Conservation (phyloP, 2,113 vertebrate genomes). For the Gobius niger region DNA sequence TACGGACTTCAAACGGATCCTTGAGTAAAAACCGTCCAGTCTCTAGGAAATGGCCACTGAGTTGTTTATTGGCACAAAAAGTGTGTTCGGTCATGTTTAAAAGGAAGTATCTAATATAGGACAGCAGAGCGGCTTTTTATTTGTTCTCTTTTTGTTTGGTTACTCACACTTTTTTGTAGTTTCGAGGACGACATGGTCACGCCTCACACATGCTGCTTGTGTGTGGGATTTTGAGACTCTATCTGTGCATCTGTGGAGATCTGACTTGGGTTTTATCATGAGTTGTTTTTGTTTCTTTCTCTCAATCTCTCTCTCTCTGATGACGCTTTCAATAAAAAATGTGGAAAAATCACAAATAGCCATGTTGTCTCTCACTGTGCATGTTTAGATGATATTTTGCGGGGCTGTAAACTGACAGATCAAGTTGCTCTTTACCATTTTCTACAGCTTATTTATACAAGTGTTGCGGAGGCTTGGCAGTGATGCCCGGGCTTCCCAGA, state of each 20-base stretch:
- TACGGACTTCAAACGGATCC: constrained; percentile 48
- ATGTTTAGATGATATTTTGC: too few relatives aligned
- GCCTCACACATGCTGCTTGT: constrained; percentile 65
- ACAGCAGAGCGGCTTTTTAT: constrained; percentile 73
- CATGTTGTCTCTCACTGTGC: too few relatives aligned
- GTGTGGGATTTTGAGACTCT: constrained; percentile 71
- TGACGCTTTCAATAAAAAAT: constrained; percentile 98
- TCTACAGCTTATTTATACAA: too few relatives aligned
- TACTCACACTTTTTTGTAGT: constrained; percentile 37
- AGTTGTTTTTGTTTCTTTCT: constrained; percentile 70
- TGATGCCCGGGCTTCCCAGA: neutral
- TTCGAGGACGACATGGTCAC: constrained; percentile 66
- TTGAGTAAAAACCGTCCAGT: constrained; percentile 39
- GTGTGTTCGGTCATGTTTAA: constrained; percentile 67
- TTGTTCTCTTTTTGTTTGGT: constrained; percentile 26
- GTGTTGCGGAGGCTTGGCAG: too few relatives aligned
- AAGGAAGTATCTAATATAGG: constrained; percentile 81
- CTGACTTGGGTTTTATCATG: constrained; percentile 86
- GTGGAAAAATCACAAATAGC: constrained; percentile 47
- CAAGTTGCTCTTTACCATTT: too few relatives aligned
- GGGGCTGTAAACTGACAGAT: too few relatives aligned
- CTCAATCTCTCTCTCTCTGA: constrained; percentile 88
- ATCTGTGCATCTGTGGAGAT: constrained; percentile 96
- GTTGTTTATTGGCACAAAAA: constrained; percentile 60
- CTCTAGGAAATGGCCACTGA: constrained; percentile 63